These are phyloP conservation scores for Acanthosepion pharaonis DNA, from an alignment of 2,888 invertebrate genomes.

Conservation along the genomic window DNA sequence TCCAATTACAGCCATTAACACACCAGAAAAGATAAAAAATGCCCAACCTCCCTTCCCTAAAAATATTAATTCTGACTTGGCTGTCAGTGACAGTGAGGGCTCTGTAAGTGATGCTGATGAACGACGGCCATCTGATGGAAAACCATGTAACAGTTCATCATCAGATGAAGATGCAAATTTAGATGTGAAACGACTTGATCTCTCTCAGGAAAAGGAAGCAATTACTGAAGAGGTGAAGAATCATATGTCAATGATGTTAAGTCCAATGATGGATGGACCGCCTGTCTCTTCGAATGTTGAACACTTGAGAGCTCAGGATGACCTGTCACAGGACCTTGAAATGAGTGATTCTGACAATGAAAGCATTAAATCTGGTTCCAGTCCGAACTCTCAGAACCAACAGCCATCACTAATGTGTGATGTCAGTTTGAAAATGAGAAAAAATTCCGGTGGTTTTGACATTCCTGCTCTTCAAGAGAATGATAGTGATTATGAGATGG, in stretches of 20 bases:
- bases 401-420: not conserved
- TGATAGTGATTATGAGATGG: conserved; percentile 14
- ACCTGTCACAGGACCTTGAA: not conserved
- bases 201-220: not conserved
- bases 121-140: not conserved
- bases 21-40: conserved; percentile 35
- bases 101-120: conserved; percentile 34
- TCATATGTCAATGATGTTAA: not conserved
- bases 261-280: not conserved
- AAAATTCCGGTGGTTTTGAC: not conserved
- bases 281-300: not conserved
- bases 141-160: not conserved
- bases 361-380: not conserved
- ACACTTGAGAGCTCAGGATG: not conserved
- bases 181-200: not conserved
- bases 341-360: conserved; percentile 38
- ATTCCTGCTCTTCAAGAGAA: not conserved
- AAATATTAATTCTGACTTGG: not conserved
- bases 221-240: not conserved
- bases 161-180: not conserved
- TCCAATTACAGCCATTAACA: not conserved
- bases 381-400: not conserved
- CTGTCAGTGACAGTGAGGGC: conserved; percentile 36
- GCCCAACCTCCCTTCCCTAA: not conserved
- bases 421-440: not conserved